A percentile compares a stretch with the other conserved stretches of the same genome.
Conservation (phyloP, 2,888 invertebrate genomes). For the Elysia crispata region DNA sequence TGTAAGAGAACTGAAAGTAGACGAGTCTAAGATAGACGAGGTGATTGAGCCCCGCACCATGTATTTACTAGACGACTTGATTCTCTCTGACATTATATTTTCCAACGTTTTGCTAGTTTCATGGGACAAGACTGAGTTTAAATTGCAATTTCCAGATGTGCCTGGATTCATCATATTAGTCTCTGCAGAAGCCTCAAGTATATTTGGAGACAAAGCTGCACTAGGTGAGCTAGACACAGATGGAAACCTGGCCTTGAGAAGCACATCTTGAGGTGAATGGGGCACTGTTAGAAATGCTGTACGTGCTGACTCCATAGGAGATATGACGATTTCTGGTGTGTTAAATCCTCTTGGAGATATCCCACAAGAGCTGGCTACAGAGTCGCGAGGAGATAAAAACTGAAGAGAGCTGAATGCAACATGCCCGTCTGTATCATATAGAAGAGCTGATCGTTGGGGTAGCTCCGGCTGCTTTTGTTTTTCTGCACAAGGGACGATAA, state of each 20-base stretch:
- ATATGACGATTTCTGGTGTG: constrained; percentile 42
- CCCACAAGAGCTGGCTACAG: too few species aligned
- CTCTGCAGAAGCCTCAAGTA: too few species aligned
- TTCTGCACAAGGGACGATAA: too few species aligned
- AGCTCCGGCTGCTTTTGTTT: too few species aligned
- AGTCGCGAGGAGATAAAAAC: background rate
- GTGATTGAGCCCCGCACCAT: too few species aligned
- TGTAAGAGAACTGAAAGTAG: background rate
- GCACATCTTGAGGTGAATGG: constrained; percentile 26
- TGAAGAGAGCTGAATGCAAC: background rate
- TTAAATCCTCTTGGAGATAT: background rate
- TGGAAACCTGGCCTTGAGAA: constrained; percentile 27
- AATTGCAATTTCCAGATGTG: background rate
- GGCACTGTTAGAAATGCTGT: constrained; percentile 35
- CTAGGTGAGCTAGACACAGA: background rate
- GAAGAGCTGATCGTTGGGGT: too few species aligned
- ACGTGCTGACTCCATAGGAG: constrained; percentile 6
- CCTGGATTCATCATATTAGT: background rate
- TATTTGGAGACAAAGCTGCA: background rate
- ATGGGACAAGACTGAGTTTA: background rate
- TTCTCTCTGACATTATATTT: too few species aligned
- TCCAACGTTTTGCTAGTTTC: background rate
- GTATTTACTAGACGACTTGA: too few species aligned
- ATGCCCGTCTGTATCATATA: background rate
- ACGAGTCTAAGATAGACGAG: background rate